Base-by-base conservation (phyloP, 2,888 invertebrate species). In the Mythimna albipuncta region DNA sequence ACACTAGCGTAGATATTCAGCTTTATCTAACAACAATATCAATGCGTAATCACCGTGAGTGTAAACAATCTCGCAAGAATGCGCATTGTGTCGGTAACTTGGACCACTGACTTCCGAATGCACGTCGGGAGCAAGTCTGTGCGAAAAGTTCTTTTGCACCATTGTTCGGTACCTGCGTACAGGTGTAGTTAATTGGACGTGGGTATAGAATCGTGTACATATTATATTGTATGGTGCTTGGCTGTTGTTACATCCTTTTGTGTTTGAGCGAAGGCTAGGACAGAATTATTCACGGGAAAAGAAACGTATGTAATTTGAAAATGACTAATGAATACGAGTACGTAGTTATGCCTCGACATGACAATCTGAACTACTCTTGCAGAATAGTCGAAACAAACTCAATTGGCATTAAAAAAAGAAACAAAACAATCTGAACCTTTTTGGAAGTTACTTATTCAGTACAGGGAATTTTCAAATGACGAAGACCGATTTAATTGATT, bases 91-190 rank as follows among this genome's bases (percentile, higher is more conserved):
- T 89, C 83, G 82, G 84, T 80, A 81, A 80, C 69, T 84, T 80
- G 78, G 78, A 83, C 83, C 68, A 72, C 77, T 86, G 84, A 92
- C 92, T 93, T 93, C 93, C 92, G 91, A 91, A 85, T 77, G 81
- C 72, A 72, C 79, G 79, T 75, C 81, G 80, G 69, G 74, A 79
- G 81, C 72, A 72, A 84, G 73, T 63, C 64, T 81, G 82, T 88
- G 87, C 81, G 87, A 86, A 85, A 79, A 77, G 77, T 85, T 85
- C 81, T 86, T 88, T 79, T 64, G 62, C 66, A 26, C 76, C 74
- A 87, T 87, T 87, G 88, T 87, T 76, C 65, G 54, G 70, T 70
- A 81, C 70, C 50, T 64, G 69, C 67, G 47, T 78, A 80, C 84
- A 77, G 80, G 82, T 84, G 85, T 79, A 77, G 73, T 62, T 85